These are phyloP conservation scores for Phyllostomus hastatus DNA, from an alignment of 2,113 vertebrate species.

Conservation along the genomic window DNA sequence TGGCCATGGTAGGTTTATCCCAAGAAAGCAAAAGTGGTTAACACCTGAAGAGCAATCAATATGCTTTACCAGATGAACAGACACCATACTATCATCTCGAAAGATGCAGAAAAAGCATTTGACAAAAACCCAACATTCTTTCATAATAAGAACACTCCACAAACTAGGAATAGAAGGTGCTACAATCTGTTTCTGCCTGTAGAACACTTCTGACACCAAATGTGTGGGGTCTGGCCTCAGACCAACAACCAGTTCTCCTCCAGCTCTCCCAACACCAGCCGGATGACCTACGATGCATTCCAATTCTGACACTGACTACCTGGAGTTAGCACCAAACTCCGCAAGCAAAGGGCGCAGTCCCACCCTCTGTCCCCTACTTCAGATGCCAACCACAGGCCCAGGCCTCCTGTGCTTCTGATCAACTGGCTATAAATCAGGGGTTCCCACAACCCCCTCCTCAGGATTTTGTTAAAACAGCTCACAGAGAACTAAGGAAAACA, in stretches of 20 bases:
- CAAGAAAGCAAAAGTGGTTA: not conserved
- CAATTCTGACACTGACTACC: no score
- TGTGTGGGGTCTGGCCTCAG: not conserved
- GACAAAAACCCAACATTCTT: not conserved
- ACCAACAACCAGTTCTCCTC: not conserved
- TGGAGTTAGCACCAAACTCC: not conserved
- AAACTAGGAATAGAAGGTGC: not conserved
- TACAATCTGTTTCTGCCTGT: not conserved
- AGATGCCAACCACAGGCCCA: not conserved
- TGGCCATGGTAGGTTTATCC: not conserved
- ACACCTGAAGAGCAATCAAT: not conserved
- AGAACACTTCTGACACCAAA: not conserved
- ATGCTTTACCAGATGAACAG: not conserved
- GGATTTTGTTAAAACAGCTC: not conserved
- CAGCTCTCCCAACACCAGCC: not conserved
- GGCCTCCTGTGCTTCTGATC: not conserved
- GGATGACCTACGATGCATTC: not conserved
- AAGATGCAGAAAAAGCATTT: not conserved
- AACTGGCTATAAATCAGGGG: not conserved
- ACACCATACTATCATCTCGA: not conserved
- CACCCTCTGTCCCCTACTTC: not conserved
- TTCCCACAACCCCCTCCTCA: not conserved
- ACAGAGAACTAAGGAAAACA: not conserved
- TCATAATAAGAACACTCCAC: not conserved
- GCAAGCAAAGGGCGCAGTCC: not conserved